Conservation (phyloP, 2,113 vertebrate genomes). For the Manacus vitellinus region DNA sequence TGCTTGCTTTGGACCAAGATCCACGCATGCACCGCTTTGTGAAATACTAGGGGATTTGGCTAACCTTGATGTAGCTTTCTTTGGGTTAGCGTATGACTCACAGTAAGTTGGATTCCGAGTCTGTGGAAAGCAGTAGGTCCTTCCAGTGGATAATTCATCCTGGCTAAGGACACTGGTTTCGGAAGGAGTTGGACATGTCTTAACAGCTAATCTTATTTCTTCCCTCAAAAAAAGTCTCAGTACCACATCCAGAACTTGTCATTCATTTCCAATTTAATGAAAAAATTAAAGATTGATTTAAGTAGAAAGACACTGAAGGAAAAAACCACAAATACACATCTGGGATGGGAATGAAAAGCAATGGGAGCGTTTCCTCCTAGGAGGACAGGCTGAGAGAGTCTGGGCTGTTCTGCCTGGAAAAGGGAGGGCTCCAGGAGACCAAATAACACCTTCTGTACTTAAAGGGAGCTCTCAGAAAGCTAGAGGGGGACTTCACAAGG, state of each 20-base stretch:
- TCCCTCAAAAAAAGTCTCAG: background rate
- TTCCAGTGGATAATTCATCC: background rate
- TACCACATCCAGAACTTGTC: background rate
- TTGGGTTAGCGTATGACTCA: background rate
- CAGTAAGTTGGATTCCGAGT: background rate
- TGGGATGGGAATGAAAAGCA: background rate
- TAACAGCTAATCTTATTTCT: background rate
- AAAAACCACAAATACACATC: rapidly evolving
- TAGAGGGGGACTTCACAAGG: background rate
- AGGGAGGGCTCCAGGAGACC: background rate
- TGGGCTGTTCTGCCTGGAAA: background rate
- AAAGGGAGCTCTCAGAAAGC: background rate
- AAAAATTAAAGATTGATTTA: background rate
- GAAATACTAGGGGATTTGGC: background rate
- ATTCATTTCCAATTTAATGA: background rate
- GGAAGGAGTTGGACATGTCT: background rate
- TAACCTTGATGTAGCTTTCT: background rate
- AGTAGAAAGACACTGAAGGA: background rate
- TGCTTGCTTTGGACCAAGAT: background rate
- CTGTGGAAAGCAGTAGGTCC: background rate
- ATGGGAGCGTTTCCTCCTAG: background rate
- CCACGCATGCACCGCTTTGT: rapidly evolving
- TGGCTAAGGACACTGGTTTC: background rate
- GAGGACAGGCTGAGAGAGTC: background rate
- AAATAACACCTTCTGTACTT: background rate